phyloP scores from a whole-genome alignment of 2,113 vertebrate genomes.

The Brachypodius melanocephalos region DNA sequence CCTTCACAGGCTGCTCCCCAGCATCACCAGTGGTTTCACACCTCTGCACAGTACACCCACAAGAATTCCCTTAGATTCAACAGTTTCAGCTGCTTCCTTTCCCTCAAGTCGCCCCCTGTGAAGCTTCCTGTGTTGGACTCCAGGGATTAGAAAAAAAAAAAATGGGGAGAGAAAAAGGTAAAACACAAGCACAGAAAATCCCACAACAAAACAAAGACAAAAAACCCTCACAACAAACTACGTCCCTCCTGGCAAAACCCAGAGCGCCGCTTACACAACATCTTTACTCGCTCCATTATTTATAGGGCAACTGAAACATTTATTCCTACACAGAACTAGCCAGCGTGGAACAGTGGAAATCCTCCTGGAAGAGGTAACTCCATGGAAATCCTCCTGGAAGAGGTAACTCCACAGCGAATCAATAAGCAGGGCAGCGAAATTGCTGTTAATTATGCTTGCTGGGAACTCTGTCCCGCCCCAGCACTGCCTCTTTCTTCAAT shows the following conservation, averaged over 20 bases:
- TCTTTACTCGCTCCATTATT: constrained; percentile 85
- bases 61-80: constrained; percentile 16
- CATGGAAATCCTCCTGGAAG: background rate
- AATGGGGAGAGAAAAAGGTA: background rate
- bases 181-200: background rate
- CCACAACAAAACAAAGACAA: constrained; percentile 42
- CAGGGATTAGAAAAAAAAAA: background rate
- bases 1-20: background rate
- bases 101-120: background rate
- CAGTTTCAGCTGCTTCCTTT: constrained; percentile 33
- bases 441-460: background rate
- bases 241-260: constrained; percentile 80
- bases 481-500: background rate
- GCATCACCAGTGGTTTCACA: background rate
- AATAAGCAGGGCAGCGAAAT: background rate
- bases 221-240: constrained; percentile 54
- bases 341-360: background rate
- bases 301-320: constrained; percentile 87
- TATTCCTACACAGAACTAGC: constrained; percentile 78
- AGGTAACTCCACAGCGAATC: background rate
- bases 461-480: background rate
- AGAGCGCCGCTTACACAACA: constrained; percentile 85
- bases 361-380: background rate
- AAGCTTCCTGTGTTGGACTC: constrained; percentile 4
- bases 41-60: background rate